phyloP scores from a whole-genome alignment of 2,113 vertebrate genomes.

The Dromaius novaehollandiae region DNA sequence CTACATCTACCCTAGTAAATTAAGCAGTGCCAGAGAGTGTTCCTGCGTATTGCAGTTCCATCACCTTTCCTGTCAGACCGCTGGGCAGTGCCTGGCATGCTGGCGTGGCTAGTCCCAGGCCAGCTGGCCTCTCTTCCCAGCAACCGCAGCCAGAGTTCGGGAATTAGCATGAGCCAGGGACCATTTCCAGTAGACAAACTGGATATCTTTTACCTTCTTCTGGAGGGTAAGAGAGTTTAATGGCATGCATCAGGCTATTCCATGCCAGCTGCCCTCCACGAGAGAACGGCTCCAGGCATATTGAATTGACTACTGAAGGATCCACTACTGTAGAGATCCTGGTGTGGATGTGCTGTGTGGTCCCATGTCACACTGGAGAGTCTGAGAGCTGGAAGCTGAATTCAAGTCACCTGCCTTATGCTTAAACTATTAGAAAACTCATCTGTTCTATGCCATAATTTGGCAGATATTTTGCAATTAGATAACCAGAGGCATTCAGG shows the following conservation, averaged over 20 bases:
- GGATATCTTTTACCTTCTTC: neutral
- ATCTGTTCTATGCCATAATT: neutral
- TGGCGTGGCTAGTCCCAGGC: neutral
- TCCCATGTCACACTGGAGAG: neutral
- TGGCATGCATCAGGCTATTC: neutral
- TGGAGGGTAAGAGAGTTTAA: neutral
- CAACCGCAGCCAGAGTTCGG: neutral
- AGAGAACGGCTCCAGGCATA: neutral
- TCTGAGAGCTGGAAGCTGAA: neutral
- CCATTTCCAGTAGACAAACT: neutral
- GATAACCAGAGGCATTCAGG: neutral
- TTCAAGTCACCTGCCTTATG: neutral
- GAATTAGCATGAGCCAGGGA: neutral
- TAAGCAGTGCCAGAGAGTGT: fast-evolving
- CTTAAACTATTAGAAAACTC: neutral
- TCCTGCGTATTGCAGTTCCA: neutral
- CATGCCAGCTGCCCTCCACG: neutral
- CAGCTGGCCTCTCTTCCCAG: neutral
- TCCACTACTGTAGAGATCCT: neutral
- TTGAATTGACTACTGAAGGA: neutral
- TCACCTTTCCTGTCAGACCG: neutral
- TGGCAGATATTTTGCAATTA: neutral
- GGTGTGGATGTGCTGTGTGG: neutral
- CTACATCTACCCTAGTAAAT: neutral
- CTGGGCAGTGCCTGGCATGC: fast-evolving